Evolutionary conservation across 2,797 vertebrate genomes (phyloP).

Genomic region (Selene dorsalis): DNA sequence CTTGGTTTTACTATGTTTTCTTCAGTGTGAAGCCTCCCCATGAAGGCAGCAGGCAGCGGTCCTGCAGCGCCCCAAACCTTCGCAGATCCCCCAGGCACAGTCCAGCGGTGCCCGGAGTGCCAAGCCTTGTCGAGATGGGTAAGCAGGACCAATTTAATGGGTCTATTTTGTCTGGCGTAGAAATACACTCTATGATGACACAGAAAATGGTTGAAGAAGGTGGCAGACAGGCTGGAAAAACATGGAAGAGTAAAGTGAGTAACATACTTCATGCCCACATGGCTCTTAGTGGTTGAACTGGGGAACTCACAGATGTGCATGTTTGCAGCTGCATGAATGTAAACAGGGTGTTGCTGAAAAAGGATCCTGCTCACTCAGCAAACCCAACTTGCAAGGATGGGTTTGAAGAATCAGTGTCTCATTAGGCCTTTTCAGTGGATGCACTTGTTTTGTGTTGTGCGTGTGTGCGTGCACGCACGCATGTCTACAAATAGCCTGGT

Average conservation of each 20-base stretch:
- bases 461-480: too few species aligned
- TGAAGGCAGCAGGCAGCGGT: slow-evolving; percentile 93
- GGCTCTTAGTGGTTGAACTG: slow-evolving; percentile 26
- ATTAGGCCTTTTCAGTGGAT: neutral
- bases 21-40: slow-evolving; percentile 88
- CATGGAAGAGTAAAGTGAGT: neutral
- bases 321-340: slow-evolving; percentile 35
- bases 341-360: slow-evolving; percentile 33
- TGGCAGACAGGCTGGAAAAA: slow-evolving; percentile 4
- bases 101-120: slow-evolving; percentile 91
- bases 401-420: neutral
- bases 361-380: slow-evolving; percentile 7
- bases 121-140: slow-evolving; percentile 95
- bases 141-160: slow-evolving; percentile 52
- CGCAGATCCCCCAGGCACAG: slow-evolving; percentile 91
- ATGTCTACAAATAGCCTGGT: neutral
- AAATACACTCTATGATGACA: neutral
- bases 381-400: slow-evolving; percentile 11
- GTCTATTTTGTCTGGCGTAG: slow-evolving; percentile 10
- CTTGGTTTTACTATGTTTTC: neutral
- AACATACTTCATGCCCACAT: slow-evolving; percentile 16
- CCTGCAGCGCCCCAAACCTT: slow-evolving; percentile 94
- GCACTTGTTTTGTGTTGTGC: too few species aligned
- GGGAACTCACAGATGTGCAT: slow-evolving; percentile 46
- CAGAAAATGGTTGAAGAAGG: neutral